A percentile compares a stretch with the other conserved stretches of the same genome.
phyloP scores from a whole-genome alignment of 1,140 invertebrate species.

The Archegozetes longisetosus region DNA sequence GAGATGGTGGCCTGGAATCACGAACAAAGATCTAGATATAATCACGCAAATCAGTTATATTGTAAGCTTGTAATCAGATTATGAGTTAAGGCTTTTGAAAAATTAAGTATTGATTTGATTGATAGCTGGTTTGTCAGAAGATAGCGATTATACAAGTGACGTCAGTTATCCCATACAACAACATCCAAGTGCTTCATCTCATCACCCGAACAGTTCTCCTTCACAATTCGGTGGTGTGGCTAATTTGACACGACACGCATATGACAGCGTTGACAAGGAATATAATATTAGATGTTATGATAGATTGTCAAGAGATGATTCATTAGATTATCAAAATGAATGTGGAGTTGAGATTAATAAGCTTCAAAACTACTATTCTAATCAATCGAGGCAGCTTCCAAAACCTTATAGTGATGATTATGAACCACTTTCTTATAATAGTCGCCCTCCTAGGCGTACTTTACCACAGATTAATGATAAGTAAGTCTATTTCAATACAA shows the following conservation, averaged over 20 bases:
- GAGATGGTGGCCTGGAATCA: slow-evolving; percentile 44
- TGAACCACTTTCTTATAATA: slow-evolving; percentile 17
- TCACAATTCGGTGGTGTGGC: slow-evolving; percentile 61
- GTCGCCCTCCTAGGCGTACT: slow-evolving; percentile 7
- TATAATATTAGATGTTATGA: neutral
- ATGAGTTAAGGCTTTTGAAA: neutral
- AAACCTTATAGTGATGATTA: neutral
- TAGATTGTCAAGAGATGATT: neutral
- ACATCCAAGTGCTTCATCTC: slow-evolving; percentile 25
- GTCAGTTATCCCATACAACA: slow-evolving; percentile 64
- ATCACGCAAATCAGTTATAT: slow-evolving; percentile 9
- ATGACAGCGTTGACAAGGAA: neutral
- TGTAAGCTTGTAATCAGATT: neutral
- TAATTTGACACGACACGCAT: slow-evolving; percentile 22
- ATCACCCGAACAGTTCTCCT: slow-evolving; percentile 61
- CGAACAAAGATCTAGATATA: neutral
- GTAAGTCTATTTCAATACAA: slow-evolving; percentile 3
- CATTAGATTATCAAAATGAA: neutral
- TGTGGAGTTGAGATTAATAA: neutral
- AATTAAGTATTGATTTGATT: neutral
- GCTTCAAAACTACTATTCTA: neutral
- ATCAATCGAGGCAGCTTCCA: neutral
- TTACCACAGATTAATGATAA: slow-evolving; percentile 11
- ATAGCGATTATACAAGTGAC: slow-evolving; percentile 91
- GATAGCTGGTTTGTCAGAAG: slow-evolving; percentile 85